Percentiles rank a stretch among this genome's conserved stretches.
These are phyloP conservation scores for Melitaea cinxia DNA, from an alignment of 1,140 invertebrate genomes.

Conservation along the genomic window DNA sequence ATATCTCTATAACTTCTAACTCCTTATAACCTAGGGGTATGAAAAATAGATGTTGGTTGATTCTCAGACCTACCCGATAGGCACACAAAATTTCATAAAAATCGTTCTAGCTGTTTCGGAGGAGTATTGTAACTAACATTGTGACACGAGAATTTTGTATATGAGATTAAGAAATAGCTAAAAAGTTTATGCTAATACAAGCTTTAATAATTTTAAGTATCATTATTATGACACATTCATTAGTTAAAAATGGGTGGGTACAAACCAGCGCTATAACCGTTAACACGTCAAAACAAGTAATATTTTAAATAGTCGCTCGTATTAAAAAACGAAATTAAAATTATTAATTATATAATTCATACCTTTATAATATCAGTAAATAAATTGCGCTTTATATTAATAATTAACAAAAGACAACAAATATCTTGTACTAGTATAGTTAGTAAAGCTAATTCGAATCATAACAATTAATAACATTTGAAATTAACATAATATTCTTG, in stretches of 20 bases:
- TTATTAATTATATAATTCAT: constrained; percentile 55
- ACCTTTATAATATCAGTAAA: constrained; percentile 45
- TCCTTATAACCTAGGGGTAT: no score
- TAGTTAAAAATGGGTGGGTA: constrained; percentile 45
- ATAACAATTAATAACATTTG: constrained; percentile 51
- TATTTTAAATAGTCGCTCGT: constrained; percentile 56
- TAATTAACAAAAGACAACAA: constrained; percentile 42
- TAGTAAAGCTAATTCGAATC: constrained; percentile 39
- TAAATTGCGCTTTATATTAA: constrained; percentile 43
- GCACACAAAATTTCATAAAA: no score
- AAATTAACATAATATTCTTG: constrained; percentile 40
- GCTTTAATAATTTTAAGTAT: no score
- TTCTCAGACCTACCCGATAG: no score
- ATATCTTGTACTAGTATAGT: constrained; percentile 43
- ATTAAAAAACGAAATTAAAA: constrained; percentile 50
- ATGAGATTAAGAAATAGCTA: no score
- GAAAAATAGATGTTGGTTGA: no score
- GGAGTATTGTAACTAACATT: no score
- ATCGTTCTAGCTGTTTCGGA: no score
- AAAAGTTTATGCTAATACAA: no score
- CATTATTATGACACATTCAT: constrained; percentile 48
- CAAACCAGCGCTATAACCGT: constrained; percentile 58
- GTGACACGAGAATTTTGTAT: no score
- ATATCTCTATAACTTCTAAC: no score
- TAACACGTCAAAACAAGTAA: constrained; percentile 65